These are phyloP conservation scores for Chrysemys picta DNA, from an alignment of 2,113 vertebrate species.

Conservation along the genomic window DNA sequence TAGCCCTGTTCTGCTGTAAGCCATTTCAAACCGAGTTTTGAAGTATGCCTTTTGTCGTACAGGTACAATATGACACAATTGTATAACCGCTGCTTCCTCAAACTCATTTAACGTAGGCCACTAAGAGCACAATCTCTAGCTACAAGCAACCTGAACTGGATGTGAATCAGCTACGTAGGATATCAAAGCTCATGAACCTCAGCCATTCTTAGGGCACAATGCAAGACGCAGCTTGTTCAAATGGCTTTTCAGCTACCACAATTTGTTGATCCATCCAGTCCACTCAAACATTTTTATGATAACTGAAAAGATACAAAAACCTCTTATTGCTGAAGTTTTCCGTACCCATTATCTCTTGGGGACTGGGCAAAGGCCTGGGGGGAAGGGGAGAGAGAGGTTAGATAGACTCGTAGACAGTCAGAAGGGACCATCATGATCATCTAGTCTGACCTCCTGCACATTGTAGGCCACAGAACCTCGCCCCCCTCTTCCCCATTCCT, in stretches of 20 bases:
- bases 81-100: fast-evolving
- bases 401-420: too few relatives aligned
- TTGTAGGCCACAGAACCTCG: too few relatives aligned
- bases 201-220: neutral
- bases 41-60: neutral
- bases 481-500: too few relatives aligned
- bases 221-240: neutral
- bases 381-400: neutral
- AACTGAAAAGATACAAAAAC: neutral
- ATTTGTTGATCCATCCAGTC: neutral
- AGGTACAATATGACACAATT: fast-evolving
- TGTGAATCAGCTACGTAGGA: fast-evolving
- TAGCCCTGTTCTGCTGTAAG: too few relatives aligned
- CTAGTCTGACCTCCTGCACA: too few relatives aligned
- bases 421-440: too few relatives aligned
- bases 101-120: neutral
- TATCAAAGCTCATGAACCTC: neutral
- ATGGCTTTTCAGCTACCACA: neutral
- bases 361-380: neutral
- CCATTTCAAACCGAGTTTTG: fast-evolving
- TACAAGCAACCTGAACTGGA: neutral
- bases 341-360: neutral
- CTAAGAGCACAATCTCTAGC: neutral
- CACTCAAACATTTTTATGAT: neutral
- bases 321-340: neutral